Base-by-base conservation (phyloP, 30 jellyfish, hydroid and myxozoan genomes). In the Cassiopea andromeda region DNA sequence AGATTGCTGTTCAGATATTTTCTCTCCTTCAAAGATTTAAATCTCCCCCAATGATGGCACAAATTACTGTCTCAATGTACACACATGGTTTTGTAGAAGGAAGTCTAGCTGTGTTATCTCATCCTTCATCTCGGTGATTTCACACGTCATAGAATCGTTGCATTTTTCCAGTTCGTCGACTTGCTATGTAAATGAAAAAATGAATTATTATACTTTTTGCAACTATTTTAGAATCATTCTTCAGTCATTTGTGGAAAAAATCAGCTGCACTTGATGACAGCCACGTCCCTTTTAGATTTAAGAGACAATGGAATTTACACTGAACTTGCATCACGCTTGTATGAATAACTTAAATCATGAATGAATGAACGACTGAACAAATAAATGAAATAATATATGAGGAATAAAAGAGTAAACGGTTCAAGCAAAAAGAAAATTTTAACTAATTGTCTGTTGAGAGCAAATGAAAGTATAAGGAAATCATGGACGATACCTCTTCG, bases 91-190 rank as follows among this genome's bases (percentile, higher is more conserved):
- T 48, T 87, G 90, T 43, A 87, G 64, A 84, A 87, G 73, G 50
- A 54, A 60, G 46, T 87, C 94, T 48, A 87, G 60, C 60, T 87
- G 94, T 18, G 85, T 54, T 9, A 87, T 19, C 67, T 87, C 94
- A 12, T 87, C 82, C 66, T 81, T 76, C 94, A 87, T 87, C 83
- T 87, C 69, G 48, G 90, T 17, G 48, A 87, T 87, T 67, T 87
- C 94, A 0, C 81, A 27, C n/a, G 48, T 70, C 81, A 87, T 10
- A 17, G 90, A 48, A 27, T 54, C 73, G 81, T 87, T 87, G 73
- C 81, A 64, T 43, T 60, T 77, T 67, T 87, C 94, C 80, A 87
- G 74, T 10, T 73, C 90, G 44, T 73, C 70, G 80, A 87, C 94
- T 87, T 87, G 86, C 94, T 87, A 73, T 13, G 2, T 15, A 47